These are phyloP conservation scores for Ophion obscuratus DNA, from an alignment of 2,888 invertebrate species.

Conservation along the genomic window DNA sequence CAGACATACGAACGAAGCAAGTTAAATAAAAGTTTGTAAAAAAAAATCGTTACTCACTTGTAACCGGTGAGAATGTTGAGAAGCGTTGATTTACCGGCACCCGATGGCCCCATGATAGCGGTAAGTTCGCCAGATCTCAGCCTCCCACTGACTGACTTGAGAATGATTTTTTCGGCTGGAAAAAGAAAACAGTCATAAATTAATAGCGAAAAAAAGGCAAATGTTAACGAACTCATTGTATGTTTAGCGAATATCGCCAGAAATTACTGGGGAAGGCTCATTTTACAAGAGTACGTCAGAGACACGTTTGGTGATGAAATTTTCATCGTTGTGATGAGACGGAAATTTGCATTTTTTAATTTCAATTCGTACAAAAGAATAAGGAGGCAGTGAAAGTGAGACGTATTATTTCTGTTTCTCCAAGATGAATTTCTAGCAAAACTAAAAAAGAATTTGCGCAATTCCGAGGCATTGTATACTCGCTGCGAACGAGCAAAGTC, in stretches of 20 bases:
- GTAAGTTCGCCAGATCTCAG: conserved; percentile 96
- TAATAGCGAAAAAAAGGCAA: neutral
- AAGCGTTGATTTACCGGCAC: conserved; percentile 96
- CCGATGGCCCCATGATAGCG: conserved; percentile 99
- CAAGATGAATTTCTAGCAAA: conserved; percentile 32
- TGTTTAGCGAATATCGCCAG: neutral
- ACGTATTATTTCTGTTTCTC: conserved; percentile 4
- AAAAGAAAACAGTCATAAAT: conserved; percentile 78
- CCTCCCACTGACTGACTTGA: conserved; percentile 95
- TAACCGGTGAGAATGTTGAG: conserved; percentile 98
- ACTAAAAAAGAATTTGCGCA: conserved; percentile 48
- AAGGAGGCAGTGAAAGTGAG: neutral
- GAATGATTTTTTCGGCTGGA: conserved; percentile 93
- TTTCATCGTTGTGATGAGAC: neutral
- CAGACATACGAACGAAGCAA: no score
- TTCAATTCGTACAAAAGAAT: neutral
- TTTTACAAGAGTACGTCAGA: no score
- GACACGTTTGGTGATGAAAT: neutral
- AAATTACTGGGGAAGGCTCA: neutral
- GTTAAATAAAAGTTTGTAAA: neutral
- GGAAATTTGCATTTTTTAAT: neutral
- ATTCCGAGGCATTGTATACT: conserved; percentile 35
- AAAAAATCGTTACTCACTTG: conserved; percentile 88
- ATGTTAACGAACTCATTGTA: neutral
- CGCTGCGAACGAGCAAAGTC: conserved; percentile 54